These are phyloP conservation scores for Cariama cristata DNA, from an alignment of 2,113 vertebrate species.

Conservation along the genomic window DNA sequence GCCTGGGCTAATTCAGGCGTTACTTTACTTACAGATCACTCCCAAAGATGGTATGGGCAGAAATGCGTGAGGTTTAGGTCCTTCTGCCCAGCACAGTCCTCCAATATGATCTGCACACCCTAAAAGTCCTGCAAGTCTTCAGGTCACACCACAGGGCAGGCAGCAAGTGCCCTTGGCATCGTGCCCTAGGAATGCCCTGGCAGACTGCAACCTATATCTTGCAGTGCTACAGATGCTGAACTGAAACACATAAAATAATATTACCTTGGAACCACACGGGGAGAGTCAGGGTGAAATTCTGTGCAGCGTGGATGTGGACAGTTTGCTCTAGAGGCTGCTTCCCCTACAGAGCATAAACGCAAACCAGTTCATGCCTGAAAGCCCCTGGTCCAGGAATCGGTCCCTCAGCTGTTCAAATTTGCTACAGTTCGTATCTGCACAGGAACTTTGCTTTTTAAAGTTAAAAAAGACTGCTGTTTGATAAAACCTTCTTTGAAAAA, in stretches of 20 bases:
- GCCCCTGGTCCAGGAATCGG: background rate
- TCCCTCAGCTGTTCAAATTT: background rate
- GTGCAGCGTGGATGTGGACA: rapidly evolving
- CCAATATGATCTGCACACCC: background rate
- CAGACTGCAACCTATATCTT: background rate
- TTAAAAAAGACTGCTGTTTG: background rate
- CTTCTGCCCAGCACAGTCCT: background rate
- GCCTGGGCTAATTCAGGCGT: background rate
- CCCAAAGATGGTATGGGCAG: background rate
- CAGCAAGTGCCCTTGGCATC: rapidly evolving
- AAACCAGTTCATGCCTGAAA: background rate
- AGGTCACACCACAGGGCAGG: rapidly evolving
- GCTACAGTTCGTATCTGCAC: background rate
- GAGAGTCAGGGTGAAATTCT: background rate
- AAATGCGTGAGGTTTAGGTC: background rate
- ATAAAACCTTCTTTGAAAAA: background rate
- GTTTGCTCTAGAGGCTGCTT: background rate
- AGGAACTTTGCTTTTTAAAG: background rate
- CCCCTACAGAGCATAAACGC: too few relatives aligned
- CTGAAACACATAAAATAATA: background rate
- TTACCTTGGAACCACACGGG: background rate
- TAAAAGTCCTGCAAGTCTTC: background rate
- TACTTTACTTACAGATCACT: background rate
- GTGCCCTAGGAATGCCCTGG: rapidly evolving
- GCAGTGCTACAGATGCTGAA: background rate